Evolutionary conservation across 2,113 vertebrate species (phyloP).

Genomic region (Calcarius ornatus): DNA sequence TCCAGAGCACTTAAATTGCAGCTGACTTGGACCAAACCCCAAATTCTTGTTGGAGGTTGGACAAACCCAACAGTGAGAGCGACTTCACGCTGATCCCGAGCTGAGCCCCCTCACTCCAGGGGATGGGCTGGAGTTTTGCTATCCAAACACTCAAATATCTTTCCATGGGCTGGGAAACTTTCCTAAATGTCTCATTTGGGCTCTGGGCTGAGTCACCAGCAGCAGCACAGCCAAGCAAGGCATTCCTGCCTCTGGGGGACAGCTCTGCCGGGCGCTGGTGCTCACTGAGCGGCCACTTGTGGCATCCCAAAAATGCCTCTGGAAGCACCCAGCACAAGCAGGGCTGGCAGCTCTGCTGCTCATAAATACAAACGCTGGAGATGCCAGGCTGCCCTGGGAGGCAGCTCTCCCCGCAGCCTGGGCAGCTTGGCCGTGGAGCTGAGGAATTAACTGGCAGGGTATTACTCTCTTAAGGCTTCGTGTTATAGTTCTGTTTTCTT

Average conservation of each 20-base stretch:
- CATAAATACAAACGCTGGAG: not conserved
- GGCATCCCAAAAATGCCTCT: not conserved
- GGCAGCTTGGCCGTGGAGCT: not conserved
- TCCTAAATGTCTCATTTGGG: rapidly evolving
- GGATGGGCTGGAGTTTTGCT: not conserved
- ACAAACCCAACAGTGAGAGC: rapidly evolving
- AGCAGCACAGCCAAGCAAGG: not conserved
- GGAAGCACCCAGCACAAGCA: not conserved
- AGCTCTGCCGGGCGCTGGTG: not conserved
- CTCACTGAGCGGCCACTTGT: rapidly evolving
- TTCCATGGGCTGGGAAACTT: rapidly evolving
- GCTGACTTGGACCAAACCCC: not conserved
- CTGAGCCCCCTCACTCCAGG: rapidly evolving
- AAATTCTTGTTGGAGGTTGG: not conserved
- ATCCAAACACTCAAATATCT: not conserved
- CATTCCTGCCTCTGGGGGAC: not conserved
- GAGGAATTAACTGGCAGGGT: not conserved
- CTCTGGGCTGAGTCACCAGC: not conserved
- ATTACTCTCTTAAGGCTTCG: constrained; percentile 34
- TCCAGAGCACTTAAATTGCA: not conserved
- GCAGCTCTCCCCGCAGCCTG: not conserved
- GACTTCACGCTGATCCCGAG: rapidly evolving
- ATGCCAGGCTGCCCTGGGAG: not conserved
- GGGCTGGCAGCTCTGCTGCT: not conserved
- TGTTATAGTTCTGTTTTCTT: constrained; percentile 62